Base-by-base conservation (phyloP, 1,140 invertebrate species). In the Drosophila triauraria region DNA sequence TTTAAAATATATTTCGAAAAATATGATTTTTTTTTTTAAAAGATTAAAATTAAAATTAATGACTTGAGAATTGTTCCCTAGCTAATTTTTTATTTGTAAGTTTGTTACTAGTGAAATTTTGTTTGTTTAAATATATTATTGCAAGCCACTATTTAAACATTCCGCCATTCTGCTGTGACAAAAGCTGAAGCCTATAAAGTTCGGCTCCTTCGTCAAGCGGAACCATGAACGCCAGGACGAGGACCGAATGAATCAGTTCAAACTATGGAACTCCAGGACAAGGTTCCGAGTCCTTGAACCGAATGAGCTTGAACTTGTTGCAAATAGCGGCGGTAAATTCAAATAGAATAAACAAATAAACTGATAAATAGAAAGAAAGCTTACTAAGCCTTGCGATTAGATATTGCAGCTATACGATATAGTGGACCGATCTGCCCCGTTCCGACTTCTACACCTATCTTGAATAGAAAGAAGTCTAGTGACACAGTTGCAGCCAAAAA, bases 191-290 rank as follows among this genome's bases (percentile, higher is more conserved):
- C 9, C 20, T 38, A 38, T 20, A 38, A 38, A 23, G 4, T 15
- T 23, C 0, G 35, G 30, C 2, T 15, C 32, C 51, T 54, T 54
- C 51, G 51, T 54, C 23, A 13, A 54, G 32, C 5, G 32, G 51
- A 54, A 54, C 51, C 51, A 38, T 38, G 32, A 54, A 35, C 51
- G 0, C 7, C 32, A 23, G 20, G 2, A 38, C 10, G 0, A 10
- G 4, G 20, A 8, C 51, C 51, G 20, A 54, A 38, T 15, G 51
- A 54, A 54, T 15, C 32, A 54, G 51, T 15, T 54, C 32, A 15
- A 54, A 38, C 0, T 13, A 5, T 38, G 12, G 51, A 54, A 54
- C 32, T 23, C 3, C 32, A 54, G 32, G 32, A 38, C 13, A 9
- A 15, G 15, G 51, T 38, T 54, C 13, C 17, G 23, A 38, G 32